Base-by-base conservation (phyloP, 2,797 vertebrate species). In the Choloepus didactylus region DNA sequence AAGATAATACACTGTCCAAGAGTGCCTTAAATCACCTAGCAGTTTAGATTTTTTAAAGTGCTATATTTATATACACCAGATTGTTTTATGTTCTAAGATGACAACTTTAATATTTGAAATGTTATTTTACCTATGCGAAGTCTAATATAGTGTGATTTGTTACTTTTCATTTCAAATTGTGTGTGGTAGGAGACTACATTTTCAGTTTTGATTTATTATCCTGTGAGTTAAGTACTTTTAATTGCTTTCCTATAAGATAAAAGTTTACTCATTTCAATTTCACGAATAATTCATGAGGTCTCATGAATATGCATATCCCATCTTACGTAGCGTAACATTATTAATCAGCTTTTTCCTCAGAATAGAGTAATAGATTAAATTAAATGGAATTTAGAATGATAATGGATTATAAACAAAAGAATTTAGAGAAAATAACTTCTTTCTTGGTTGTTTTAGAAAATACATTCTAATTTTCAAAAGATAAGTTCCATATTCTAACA, bases 281-380 rank as follows among this genome's bases (percentile, higher is more conserved):
- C 97, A 95, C 95, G 97, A 98, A 96, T 98, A 98, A 98, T 98
- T 98, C 93, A 97, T 95, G 95, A 97, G 73, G 69, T 67, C 59
- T 95, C 82, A 98, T 98, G 96, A 98, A 98, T 98, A 98, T 97
- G 93, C 96, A 98, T 96, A 76, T 15, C 59, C 14, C 93, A 62
- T 97, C 95, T 97, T 97, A 79, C 72, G 75, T 56, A 91, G 67
- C 72, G 87, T 94, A 93, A 87, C 59, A 90, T 97, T 97, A 98
- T 98, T 98, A 97, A 98, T 97, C 86, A 95, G 27, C 35, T 95
- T 97, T 98, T 97, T 94, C 94, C 91, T 96, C 91, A 87, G 56
- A 97, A 92, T 69, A 96, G 54, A 79, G 70, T 96, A 97, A 98
- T 96, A 35, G 96, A 96, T 88, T 96, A 93, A 98, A 97, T 97